Evolutionary conservation across 2,797 vertebrate genomes (phyloP), one percentile per base, ranked within the genome.

Genomic region (Anabacerthia variegaticeps): DNA sequence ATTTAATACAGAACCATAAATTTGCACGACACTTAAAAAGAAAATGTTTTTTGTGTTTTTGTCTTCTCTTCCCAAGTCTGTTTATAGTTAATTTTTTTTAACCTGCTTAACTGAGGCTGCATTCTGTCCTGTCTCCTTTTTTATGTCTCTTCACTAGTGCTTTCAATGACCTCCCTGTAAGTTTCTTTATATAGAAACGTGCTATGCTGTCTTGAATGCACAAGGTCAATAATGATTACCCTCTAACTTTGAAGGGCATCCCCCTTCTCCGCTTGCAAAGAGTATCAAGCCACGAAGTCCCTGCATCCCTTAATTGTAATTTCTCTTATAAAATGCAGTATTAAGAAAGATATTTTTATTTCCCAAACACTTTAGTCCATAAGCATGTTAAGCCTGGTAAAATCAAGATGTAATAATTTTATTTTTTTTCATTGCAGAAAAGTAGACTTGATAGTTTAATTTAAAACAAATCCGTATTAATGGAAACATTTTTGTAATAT

Each of bases 191-290:
- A 96, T 96, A 97, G 96, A 96, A 97, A 94, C 91, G 91, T 93
- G 91, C 95, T 95, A 74, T 94, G 96, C 96, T 95, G 96, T 95
- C 96, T 96, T 96, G 94, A 96, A 96, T 96, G 96, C 94, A 96
- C 96, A 97, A 96, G 96, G 96, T 96, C 96, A 97, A 92, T 96
- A 96, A 97, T 96, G 96, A 97, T 97, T 97, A 95, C 96, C 95
- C 96, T 97, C 96, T 92, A 97, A 97, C 95, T 96, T 96, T 96
- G 96, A 96, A 97, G 96, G 96, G 94, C 96, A 95, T 94, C 88
- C 95, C 95, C 94, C 88, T 93, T 95, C 93, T 96, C 88, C 0
- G 39, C 89, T 95, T 96, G 89, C 94, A 74, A 72, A 79, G 49
- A 74, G 6, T 92, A 84, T 77, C 95, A 79, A 95, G 46, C 71